Evolutionary conservation across 64 coral and sea anemone species (phyloP), one percentile per base, ranked within the genome.

Genomic region (Dendronephthya gigantea): DNA sequence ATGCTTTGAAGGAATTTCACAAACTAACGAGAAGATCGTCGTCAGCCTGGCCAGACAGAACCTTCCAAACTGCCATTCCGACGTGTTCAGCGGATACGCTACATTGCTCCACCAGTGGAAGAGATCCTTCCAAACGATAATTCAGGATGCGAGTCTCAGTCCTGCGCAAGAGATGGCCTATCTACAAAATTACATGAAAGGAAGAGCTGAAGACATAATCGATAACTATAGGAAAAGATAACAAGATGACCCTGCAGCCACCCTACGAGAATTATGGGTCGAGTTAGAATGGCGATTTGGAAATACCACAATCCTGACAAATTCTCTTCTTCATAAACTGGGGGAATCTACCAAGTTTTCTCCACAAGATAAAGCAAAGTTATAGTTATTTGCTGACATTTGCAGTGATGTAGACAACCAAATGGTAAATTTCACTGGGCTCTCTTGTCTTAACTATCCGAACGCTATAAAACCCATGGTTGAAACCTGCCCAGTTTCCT

Each of bases 161-260:
- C 68, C 68, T 17, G 22, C 68, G 19, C 68, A 74, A 74, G 14
- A 74, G 68, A 74, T 74, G 19, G 68, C 68, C 68, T 74, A 74
- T 35, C 30, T 74, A 27, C 68, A 28, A 74, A 74, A 74, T 74
- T 74, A 74, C 32, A 74, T 28, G 23, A 74, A 74, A 17, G 68
- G 68, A 35, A 74, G 30, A 74, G 68, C 68, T 17, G 19, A 74
- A 74, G 68, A 74, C 32, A 13, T 74, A 11, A 35, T 74, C n/a
- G 68, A 74, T 28, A 74, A 74, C 68, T 74, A 19, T 28, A 13
- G 1, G 68, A 74, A 74, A 35, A 74, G 68, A 8, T 28, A 74
- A 28, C 68, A 74, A 74, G 68, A 74, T 74, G 68, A 74, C 30
- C 68, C 68, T 74, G 68, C 68, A 5, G n/a, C 68, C 68, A 74